A percentile compares a stretch with the other conserved stretches of the same genome.
phyloP scores from a whole-genome alignment of 1,140 invertebrate species.

The Gerris buenoi region DNA sequence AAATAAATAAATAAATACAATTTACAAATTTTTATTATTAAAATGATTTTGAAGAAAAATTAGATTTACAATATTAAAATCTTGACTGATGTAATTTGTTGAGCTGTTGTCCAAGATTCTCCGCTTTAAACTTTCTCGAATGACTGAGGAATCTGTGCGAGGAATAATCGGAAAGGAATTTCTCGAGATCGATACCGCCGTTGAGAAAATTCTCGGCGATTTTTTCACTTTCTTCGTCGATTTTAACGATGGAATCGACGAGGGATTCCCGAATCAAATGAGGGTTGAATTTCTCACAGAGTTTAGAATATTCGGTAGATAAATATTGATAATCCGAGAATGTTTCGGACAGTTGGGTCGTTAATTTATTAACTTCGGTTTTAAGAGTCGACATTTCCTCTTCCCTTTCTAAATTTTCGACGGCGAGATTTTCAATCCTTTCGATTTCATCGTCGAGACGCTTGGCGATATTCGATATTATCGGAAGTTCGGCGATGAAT shows the following conservation, averaged over 20 bases:
- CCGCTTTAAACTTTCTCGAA: conserved; percentile 55
- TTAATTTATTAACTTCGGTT: conserved; percentile 5
- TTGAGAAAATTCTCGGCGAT: conserved; percentile 59
- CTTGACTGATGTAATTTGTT: conserved; percentile 33
- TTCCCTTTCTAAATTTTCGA: conserved; percentile 8
- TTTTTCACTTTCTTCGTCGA: conserved; percentile 52
- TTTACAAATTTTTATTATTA: too few relatives aligned
- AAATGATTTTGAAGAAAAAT: too few relatives aligned
- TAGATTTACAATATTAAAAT: conserved; percentile 6
- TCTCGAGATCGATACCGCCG: conserved; percentile 55
- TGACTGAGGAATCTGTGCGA: conserved; percentile 45
- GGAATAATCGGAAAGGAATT: conserved; percentile 51
- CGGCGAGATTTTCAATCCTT: conserved; percentile 51
- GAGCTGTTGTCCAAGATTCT: conserved; percentile 55
- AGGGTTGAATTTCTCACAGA: conserved; percentile 13
- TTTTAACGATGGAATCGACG: conserved; percentile 5
- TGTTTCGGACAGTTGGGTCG: conserved; percentile 14
- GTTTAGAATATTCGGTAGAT: conserved; percentile 8
- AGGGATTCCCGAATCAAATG: conserved; percentile 8
- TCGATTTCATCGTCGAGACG: conserved; percentile 51
- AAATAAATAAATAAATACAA: too few relatives aligned
- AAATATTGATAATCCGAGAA: conserved; percentile 11
- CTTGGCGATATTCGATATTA: conserved; percentile 46
- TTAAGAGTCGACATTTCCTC: conserved; percentile 4
- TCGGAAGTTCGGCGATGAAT: conserved; percentile 40